Evolutionary conservation across 2,888 invertebrate species (phyloP), one percentile per base, ranked within the genome.

Genomic region (Gonocerus acuteangulatus): DNA sequence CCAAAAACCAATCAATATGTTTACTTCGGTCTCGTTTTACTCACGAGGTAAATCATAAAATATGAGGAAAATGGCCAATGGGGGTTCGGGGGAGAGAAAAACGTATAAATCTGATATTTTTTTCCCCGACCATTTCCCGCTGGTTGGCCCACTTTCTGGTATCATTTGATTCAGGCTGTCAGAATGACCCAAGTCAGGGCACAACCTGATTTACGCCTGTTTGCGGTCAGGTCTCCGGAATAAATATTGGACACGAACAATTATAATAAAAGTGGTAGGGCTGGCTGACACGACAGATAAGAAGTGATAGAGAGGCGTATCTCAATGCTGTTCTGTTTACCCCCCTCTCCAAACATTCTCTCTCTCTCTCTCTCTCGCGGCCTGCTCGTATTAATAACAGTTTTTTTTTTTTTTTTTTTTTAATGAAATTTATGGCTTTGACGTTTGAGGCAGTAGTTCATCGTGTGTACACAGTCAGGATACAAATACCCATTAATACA

Each of bases 211-310:
- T 49, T 49, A 49, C 16, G 27, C 9, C 49, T 16, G 49, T 42
- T 42, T 42, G 42, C 16, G n/a, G n/a, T 42, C 13, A 15, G 6
- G 7, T 42, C 13, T 7, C 16, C n/a, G 19, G 49, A 27, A 49
- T 49, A 49, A 49, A 49, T 49, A 49, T 49, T 19, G 49, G 32
- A n/a, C 27, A 13, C 34, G 32, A 13, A 49, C 34, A 49, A 49
- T 49, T 49, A 49, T 49, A 49, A 49, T 49, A 49, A 49, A 27
- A 15, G 49, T 0, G 19, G 3, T 4, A 27, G 34, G 7, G 7
- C 13, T 3, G 42, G 13, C n/a, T 42, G 42, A 42, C 49, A 18
- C 16, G 32, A 32, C 16, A 32, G 49, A 49, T 49, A 49, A 49
- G 49, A 32, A 16, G 27, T 49, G 49, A 49, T 49, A 49, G 49